phyloP scores from a whole-genome alignment of 2,113 vertebrate genomes.

The Passer montanus region DNA sequence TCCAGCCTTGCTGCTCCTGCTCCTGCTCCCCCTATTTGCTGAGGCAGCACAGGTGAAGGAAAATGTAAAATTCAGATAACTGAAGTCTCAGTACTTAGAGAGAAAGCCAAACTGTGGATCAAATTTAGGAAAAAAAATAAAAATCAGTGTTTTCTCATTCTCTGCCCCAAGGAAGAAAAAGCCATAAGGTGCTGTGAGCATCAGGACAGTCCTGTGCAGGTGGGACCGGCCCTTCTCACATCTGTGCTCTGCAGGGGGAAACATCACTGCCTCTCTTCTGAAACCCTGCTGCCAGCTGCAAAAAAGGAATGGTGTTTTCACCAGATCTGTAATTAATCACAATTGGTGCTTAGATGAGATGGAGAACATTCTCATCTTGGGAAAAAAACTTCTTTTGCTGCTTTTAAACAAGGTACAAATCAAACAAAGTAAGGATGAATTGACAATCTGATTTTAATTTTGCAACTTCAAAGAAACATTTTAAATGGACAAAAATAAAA shows the following conservation, averaged over 20 bases:
- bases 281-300: background rate
- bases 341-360: background rate
- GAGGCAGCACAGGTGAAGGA: background rate
- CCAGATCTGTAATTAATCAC: background rate
- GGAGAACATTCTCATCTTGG: background rate
- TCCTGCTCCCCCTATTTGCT: background rate
- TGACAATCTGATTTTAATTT: background rate
- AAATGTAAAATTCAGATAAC: background rate
- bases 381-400: background rate
- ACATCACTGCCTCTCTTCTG: background rate
- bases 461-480: background rate
- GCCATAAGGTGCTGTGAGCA: background rate
- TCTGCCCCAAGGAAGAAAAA: background rate
- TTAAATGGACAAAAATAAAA: background rate
- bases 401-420: background rate
- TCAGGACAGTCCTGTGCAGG: accelerated
- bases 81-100: background rate
- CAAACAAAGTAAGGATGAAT: background rate
- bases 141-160: background rate
- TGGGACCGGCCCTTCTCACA: background rate
- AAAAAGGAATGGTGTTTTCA: background rate
- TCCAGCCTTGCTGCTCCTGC: background rate
- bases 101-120: background rate
- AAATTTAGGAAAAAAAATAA: background rate
- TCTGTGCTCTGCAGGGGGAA: background rate